Evolutionary conservation across 2,888 invertebrate genomes (phyloP).

Genomic region (Cephus rjabovi): DNA sequence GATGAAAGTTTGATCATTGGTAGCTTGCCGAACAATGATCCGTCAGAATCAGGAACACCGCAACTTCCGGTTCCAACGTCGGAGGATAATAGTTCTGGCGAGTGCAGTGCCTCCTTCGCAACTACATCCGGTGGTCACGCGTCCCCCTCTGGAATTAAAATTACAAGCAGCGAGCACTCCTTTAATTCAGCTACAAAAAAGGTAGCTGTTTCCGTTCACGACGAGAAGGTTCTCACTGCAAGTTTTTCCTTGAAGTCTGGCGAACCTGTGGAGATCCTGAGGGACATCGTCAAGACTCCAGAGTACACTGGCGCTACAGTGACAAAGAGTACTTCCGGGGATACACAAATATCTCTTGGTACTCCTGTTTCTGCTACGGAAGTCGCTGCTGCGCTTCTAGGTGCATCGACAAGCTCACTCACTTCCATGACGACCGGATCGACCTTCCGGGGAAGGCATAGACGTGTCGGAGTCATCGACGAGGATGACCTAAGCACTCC

Average conservation of each 20-base stretch:
- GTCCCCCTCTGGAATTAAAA: slow-evolving; percentile 34
- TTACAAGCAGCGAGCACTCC: slow-evolving; percentile 31
- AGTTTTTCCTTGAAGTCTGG: slow-evolving; percentile 57
- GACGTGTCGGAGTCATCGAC: slow-evolving; percentile 64
- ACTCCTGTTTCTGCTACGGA: slow-evolving; percentile 70
- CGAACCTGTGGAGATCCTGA: slow-evolving; percentile 43
- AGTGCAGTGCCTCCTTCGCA: slow-evolving; percentile 48
- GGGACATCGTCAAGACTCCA: slow-evolving; percentile 34
- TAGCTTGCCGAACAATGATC: slow-evolving; percentile 40
- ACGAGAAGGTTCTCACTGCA: slow-evolving; percentile 40
- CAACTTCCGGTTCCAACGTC: slow-evolving; percentile 35
- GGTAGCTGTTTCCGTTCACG: slow-evolving; percentile 59
- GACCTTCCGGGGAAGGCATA: slow-evolving; percentile 55
- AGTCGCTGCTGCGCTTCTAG: slow-evolving; percentile 69
- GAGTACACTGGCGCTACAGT: slow-evolving; percentile 48
- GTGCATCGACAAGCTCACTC: slow-evolving; percentile 68
- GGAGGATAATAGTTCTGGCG: slow-evolving; percentile 56
- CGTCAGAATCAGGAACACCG: slow-evolving; percentile 30
- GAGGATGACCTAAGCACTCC: slow-evolving; percentile 78
- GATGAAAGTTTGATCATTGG: slow-evolving; percentile 74
- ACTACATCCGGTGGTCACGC: slow-evolving; percentile 47
- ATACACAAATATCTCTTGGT: slow-evolving; percentile 61
- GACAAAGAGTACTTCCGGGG: slow-evolving; percentile 68
- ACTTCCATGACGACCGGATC: slow-evolving; percentile 51
- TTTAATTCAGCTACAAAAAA: slow-evolving; percentile 35